phyloP scores from a whole-genome alignment of 2,888 invertebrate species.

The Fabriciana adippe region DNA sequence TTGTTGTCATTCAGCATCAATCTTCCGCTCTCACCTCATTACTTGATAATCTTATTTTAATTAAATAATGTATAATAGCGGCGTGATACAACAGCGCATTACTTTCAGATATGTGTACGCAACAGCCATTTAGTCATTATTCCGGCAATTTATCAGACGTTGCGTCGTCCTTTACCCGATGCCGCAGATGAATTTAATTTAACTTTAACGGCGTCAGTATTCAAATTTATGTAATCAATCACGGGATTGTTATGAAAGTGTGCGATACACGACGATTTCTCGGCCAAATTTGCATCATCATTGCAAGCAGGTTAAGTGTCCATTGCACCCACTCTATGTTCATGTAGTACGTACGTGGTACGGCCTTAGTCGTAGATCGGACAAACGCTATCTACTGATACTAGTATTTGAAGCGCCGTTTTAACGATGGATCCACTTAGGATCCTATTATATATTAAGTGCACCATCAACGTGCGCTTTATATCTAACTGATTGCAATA shows the following conservation, averaged over 20 bases:
- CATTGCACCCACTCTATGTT: slow-evolving; percentile 48
- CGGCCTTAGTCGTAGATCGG: slow-evolving; percentile 12
- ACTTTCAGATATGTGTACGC: slow-evolving; percentile 51
- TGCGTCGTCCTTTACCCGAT: slow-evolving; percentile 72
- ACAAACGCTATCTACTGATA: slow-evolving; percentile 10
- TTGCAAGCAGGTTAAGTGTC: slow-evolving; percentile 62
- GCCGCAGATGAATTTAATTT: slow-evolving; percentile 78
- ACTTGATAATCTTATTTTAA: slow-evolving; percentile 50
- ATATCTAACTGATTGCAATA: slow-evolving; percentile 29
- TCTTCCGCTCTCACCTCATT: slow-evolving; percentile 33
- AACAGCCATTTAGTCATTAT: slow-evolving; percentile 71
- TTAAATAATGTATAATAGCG: slow-evolving; percentile 52
- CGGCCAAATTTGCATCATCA: slow-evolving; percentile 75
- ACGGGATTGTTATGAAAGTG: slow-evolving; percentile 80
- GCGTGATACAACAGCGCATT: slow-evolving; percentile 39
- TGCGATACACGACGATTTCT: slow-evolving; percentile 76
- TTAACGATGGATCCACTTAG: slow-evolving; percentile 27
- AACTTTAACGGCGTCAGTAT: slow-evolving; percentile 75
- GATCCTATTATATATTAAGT: slow-evolving; percentile 32
- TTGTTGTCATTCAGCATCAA: slow-evolving; percentile 10
- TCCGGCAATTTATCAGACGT: slow-evolving; percentile 75
- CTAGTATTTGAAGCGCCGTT: slow-evolving; percentile 21
- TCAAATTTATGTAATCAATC: slow-evolving; percentile 81
- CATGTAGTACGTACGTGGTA: slow-evolving; percentile 30
- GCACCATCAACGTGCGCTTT: slow-evolving; percentile 30